Percentiles rank a stretch among this genome's conserved stretches.
Conservation (phyloP, 2,113 vertebrate genomes). For the Pollimyrus isidori region DNA sequence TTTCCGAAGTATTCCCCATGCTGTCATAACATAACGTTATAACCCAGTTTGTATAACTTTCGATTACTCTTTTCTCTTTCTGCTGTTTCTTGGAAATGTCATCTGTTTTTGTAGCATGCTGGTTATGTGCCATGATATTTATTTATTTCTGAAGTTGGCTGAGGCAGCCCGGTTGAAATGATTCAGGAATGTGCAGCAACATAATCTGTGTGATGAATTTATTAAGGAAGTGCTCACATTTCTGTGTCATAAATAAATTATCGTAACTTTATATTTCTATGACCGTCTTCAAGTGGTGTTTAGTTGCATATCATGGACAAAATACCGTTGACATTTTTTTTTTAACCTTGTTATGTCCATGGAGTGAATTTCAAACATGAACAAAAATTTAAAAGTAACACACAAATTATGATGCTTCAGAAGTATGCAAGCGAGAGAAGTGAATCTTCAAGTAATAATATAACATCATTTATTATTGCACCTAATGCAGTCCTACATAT, state of each 20-base stretch:
- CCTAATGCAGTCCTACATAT: neutral
- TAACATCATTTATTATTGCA: neutral
- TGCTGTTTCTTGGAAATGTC: neutral
- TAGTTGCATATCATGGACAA: constrained; percentile 59
- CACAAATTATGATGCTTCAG: neutral
- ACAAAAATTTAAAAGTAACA: too few species aligned
- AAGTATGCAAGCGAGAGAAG: neutral
- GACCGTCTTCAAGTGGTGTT: constrained; percentile 3
- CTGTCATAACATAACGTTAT: neutral
- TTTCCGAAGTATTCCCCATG: neutral
- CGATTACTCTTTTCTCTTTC: neutral
- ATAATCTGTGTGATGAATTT: constrained; percentile 54
- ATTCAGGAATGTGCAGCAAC: constrained; percentile 50
- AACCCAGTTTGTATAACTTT: neutral
- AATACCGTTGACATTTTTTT: constrained; percentile 56
- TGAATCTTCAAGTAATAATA: neutral
- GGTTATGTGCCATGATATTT: neutral
- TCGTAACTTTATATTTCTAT: constrained; percentile 18
- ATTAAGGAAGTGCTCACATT: constrained; percentile 35
- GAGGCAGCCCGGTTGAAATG: constrained; percentile 48
- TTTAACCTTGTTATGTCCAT: constrained; percentile 37
- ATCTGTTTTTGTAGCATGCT: neutral
- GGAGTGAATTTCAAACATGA: neutral
- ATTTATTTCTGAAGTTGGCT: neutral
- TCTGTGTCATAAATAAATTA: constrained; percentile 40